These are phyloP conservation scores for Catharus ustulatus DNA, from an alignment of 2,797 vertebrate species.

Conservation along the genomic window DNA sequence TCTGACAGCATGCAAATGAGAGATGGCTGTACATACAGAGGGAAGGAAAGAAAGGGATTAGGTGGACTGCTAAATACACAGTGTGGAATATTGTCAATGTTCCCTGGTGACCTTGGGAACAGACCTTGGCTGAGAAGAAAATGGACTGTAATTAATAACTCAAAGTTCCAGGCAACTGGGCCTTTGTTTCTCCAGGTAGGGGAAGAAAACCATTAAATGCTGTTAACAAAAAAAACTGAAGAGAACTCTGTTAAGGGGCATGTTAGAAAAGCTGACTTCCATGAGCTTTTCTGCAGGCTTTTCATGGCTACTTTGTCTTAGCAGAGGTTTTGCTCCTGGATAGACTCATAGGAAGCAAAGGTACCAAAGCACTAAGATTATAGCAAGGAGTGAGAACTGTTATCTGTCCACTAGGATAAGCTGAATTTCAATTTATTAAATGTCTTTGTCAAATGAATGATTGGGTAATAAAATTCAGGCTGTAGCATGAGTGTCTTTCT, in stretches of 20 bases:
- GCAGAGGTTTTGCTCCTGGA: neutral
- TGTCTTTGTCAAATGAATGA: neutral
- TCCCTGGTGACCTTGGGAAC: neutral
- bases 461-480: neutral
- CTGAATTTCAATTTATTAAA: neutral
- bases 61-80: neutral
- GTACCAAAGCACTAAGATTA: neutral
- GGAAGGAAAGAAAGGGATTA: neutral
- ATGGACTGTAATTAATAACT: neutral
- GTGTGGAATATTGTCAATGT: neutral
- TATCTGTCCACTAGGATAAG: neutral
- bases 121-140: neutral
- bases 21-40: neutral
- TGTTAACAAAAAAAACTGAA: neutral
- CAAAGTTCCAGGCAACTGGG: neutral
- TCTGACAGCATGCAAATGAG: conserved; percentile 19
- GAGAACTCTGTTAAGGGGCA: neutral
- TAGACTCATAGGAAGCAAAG: neutral
- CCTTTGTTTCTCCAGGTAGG: neutral
- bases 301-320: neutral
- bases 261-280: neutral
- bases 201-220: neutral
- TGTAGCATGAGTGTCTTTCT: neutral
- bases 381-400: neutral
- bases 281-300: neutral